phyloP scores from a whole-genome alignment of 1,140 invertebrate species.

The Zaprionus africanus region DNA sequence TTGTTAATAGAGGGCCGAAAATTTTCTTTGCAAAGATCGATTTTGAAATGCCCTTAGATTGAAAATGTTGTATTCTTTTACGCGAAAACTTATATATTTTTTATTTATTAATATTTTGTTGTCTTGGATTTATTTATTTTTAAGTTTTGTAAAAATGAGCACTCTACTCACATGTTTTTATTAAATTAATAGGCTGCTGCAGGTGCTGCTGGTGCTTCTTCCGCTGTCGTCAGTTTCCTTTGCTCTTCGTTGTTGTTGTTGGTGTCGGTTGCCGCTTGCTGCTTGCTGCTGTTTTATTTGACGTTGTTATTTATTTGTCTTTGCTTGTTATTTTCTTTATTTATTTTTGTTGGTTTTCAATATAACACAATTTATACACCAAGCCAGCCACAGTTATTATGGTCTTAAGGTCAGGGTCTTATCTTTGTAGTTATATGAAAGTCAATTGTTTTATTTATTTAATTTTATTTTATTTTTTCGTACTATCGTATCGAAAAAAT shows the following conservation, averaged over 20 bases:
- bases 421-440: no score
- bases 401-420: no score
- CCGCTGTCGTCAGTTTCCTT: neutral
- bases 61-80: neutral
- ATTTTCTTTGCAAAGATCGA: neutral
- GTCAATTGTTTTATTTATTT: no score
- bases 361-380: no score
- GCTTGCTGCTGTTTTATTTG: neutral
- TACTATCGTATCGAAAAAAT: no score
- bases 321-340: neutral
- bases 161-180: neutral
- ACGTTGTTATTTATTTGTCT: neutral
- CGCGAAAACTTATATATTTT: conserved; percentile 4
- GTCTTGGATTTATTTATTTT: neutral
- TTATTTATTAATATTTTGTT: neutral
- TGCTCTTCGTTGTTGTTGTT: neutral
- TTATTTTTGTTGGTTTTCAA: no score
- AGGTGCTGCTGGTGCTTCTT: neutral
- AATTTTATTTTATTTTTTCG: no score
- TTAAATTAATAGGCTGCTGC: neutral
- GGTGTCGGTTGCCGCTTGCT: neutral
- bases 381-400: no score
- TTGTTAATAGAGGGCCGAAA: neutral
- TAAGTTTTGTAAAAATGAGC: neutral
- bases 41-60: neutral